Evolutionary conservation across 1,140 invertebrate species (phyloP).

Genomic region (Chelonus insularis): DNA sequence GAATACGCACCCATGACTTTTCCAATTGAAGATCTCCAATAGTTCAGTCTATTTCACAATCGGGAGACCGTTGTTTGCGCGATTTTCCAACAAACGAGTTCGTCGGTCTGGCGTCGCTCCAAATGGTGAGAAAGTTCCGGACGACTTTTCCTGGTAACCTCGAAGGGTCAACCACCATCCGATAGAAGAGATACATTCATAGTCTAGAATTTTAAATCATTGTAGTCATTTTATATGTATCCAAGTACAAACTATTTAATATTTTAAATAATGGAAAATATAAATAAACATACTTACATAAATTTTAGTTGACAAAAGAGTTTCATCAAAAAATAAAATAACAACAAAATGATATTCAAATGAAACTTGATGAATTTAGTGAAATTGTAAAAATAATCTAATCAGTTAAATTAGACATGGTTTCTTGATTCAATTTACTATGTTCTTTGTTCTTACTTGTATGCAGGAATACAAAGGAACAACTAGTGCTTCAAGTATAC

Average conservation of each 20-base stretch:
- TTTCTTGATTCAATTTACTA: neutral
- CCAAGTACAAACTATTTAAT: too few species aligned
- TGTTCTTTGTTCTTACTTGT: neutral
- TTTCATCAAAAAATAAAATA: too few species aligned
- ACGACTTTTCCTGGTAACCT: neutral
- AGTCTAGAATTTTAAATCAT: too few species aligned
- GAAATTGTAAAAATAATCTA: neutral
- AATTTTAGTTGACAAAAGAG: too few species aligned
- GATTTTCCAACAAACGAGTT: neutral
- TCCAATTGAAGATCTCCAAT: neutral
- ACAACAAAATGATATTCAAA: too few species aligned
- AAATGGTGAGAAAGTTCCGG: slow-evolving; percentile 1
- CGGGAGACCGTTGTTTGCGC: neutral
- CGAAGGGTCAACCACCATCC: neutral
- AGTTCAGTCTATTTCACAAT: neutral
- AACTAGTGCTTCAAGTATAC: neutral
- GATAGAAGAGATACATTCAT: neutral
- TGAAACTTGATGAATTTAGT: too few species aligned
- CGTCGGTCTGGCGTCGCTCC: neutral
- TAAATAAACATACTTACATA: too few species aligned
- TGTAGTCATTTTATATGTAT: too few species aligned
- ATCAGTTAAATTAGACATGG: neutral
- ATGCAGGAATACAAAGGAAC: neutral
- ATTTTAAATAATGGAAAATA: too few species aligned
- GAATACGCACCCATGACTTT: neutral